Base-by-base conservation (phyloP, 2,888 invertebrate genomes). In the Aporophyla nigra region DNA sequence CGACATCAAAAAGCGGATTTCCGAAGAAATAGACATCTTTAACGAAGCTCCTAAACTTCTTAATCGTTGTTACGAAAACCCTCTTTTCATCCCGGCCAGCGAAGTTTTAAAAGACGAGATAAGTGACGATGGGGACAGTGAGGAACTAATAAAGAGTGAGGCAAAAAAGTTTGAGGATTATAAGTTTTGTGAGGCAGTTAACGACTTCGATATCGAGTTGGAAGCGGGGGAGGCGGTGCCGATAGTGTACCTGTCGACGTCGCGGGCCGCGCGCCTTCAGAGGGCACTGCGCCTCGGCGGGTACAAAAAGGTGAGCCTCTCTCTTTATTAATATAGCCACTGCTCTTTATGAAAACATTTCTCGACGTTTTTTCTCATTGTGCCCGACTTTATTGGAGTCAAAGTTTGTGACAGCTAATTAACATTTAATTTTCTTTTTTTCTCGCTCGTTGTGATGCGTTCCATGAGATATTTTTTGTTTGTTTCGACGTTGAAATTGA, bases 221-320 rank as follows among this genome's bases (percentile, higher is more conserved):
- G 95, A 96, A 87, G 89, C 91, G 71, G 94, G 91, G 51, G 95
- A 96, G 85, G 95, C 94, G 76, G 94, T 94, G 79, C 96, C 96
- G 70, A 95, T 95, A 90, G 96, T 97, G 85, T 95, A 96, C 91
- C 95, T 97, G 88, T 96, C 97, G 72, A 95, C 95, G 33, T 94
- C 96, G 86, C 95, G 97, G 72, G 97, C 97, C 62, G 97, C 97
- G 63, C 93, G 93, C 75, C 92, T 97, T 88, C 97, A 97, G 91
- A 94, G 97, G 85, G 95, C 97, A n/a, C 92, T 97, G 63, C 95
- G 96, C 84, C 97, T 97, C 90, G 97, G 96, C 59, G 97, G 97
- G 85, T 96, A 96, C 86, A 97, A 97, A 96, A 97, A 97, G 96
- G 97, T 97, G 91, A 91, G 88, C 67, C 77, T 69, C 65, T 74